Percentiles rank a stretch among this genome's conserved stretches.
phyloP scores from a whole-genome alignment of 2,888 invertebrate genomes.

The Tachina fera region DNA sequence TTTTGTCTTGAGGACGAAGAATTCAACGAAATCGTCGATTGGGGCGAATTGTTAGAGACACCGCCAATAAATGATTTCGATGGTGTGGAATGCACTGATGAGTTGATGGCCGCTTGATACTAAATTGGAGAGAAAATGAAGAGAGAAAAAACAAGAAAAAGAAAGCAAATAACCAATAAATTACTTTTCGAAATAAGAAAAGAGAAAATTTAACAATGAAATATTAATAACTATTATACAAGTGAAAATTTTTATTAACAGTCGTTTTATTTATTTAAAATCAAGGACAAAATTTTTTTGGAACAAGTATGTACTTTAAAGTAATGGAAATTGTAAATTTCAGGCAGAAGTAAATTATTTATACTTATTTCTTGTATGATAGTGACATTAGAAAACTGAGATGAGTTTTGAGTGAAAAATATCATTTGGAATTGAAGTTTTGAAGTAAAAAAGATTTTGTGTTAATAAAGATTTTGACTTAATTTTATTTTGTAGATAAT shows the following conservation, averaged over 20 bases:
- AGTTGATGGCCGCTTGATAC: slow-evolving; percentile 94
- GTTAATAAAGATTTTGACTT: slow-evolving; percentile 44
- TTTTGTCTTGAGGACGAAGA: slow-evolving; percentile 82
- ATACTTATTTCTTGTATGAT: too few relatives aligned
- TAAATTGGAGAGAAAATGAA: slow-evolving; percentile 81
- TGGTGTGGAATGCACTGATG: slow-evolving; percentile 87
- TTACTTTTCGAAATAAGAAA: slow-evolving; percentile 14
- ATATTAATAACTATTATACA: slow-evolving; percentile 16
- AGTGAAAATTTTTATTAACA: slow-evolving; percentile 20
- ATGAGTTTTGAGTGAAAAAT: too few relatives aligned
- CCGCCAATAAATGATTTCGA: slow-evolving; percentile 85
- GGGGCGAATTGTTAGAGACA: slow-evolving; percentile 82
- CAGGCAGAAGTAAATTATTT: background rate
- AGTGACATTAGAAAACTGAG: too few relatives aligned
- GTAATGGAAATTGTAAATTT: background rate
- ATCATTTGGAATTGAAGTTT: too few relatives aligned
- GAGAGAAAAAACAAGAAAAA: slow-evolving; percentile 29
- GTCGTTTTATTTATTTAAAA: background rate
- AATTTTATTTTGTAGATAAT: background rate
- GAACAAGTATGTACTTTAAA: background rate
- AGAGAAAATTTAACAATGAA: background rate
- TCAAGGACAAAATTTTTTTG: background rate
- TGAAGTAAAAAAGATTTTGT: background rate
- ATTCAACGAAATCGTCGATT: slow-evolving; percentile 82
- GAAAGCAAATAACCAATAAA: slow-evolving; percentile 25